These are phyloP conservation scores for Helicoverpa zea DNA, from an alignment of 1,140 invertebrate genomes.

Conservation along the genomic window DNA sequence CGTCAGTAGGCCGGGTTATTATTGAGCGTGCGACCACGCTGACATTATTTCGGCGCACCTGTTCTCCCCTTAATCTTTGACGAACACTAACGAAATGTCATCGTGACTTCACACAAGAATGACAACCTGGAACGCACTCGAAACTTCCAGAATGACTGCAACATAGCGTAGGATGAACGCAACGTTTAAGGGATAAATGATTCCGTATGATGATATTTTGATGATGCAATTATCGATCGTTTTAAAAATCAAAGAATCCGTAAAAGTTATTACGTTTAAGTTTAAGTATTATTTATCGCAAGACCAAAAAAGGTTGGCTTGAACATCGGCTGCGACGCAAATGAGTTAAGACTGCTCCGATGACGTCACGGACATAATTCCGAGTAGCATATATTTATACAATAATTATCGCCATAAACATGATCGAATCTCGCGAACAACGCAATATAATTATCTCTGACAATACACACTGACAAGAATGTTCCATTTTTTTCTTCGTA, in stretches of 20 bases:
- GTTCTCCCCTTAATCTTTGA: slow-evolving; percentile 16
- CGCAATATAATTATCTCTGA: slow-evolving; percentile 34
- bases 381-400: slow-evolving; percentile 35
- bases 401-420: slow-evolving; percentile 43
- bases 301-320: background rate
- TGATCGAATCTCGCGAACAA: slow-evolving; percentile 33
- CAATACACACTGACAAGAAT: slow-evolving; percentile 5
- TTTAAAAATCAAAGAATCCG: background rate
- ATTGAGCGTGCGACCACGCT: background rate
- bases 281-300: slow-evolving; percentile 3
- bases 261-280: slow-evolving; percentile 13
- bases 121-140: slow-evolving; percentile 4
- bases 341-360: background rate
- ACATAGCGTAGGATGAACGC: background rate
- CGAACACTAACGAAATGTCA: slow-evolving; percentile 39
- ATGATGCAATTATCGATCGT: background rate
- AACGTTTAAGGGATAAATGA: background rate
- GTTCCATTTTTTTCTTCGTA: slow-evolving; percentile 17
- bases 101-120: slow-evolving; percentile 16
- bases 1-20: background rate
- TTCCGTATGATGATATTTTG: background rate
- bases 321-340: slow-evolving; percentile 7
- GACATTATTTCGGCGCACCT: slow-evolving; percentile 11
- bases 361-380: slow-evolving; percentile 27
- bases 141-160: slow-evolving; percentile 8